Evolutionary conservation across 2,888 invertebrate species (phyloP).

Genomic region (Drosophila tripunctata): DNA sequence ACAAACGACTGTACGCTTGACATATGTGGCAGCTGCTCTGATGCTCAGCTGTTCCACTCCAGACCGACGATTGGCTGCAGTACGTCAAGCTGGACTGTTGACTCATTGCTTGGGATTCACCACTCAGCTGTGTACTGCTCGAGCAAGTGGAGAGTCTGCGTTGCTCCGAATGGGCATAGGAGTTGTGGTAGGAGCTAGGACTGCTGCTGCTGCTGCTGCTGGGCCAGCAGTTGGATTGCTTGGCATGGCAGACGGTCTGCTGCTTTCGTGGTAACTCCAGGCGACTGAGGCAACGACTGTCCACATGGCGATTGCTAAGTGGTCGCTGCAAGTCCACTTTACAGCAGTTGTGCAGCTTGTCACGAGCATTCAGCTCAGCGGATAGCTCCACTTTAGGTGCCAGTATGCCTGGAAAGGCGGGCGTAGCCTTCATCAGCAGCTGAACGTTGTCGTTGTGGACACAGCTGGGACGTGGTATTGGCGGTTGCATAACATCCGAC

Average conservation of each 20-base stretch:
- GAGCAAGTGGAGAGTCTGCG: slow-evolving; percentile 70
- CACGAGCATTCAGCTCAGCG: slow-evolving; percentile 65
- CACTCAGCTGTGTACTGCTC: slow-evolving; percentile 62
- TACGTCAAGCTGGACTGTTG: slow-evolving; percentile 50
- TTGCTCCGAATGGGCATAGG: slow-evolving; percentile 7
- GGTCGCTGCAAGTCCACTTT: slow-evolving; percentile 18
- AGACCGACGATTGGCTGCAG: slow-evolving; percentile 32
- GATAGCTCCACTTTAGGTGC: slow-evolving; percentile 83
- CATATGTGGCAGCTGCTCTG: slow-evolving; percentile 74
- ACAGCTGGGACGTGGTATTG: slow-evolving; percentile 70
- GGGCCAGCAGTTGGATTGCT: slow-evolving; percentile 37
- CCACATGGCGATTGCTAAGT: slow-evolving; percentile 30
- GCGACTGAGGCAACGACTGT: slow-evolving; percentile 39
- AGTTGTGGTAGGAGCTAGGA: too few relatives aligned
- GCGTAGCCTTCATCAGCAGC: slow-evolving; percentile 81
- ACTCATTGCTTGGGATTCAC: slow-evolving; percentile 53
- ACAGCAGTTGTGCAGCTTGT: slow-evolving; percentile 30
- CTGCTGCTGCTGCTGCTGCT: slow-evolving; percentile 14
- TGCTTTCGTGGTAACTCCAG: slow-evolving; percentile 68
- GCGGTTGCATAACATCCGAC: slow-evolving; percentile 77
- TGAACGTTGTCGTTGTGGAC: slow-evolving; percentile 79
- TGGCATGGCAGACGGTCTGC: slow-evolving; percentile 80
- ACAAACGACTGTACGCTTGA: slow-evolving; percentile 70
- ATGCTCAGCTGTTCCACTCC: slow-evolving; percentile 49
- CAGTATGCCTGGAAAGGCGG: slow-evolving; percentile 83